Base-by-base conservation (phyloP, 1,140 invertebrate species). In the Hyles vespertilio region DNA sequence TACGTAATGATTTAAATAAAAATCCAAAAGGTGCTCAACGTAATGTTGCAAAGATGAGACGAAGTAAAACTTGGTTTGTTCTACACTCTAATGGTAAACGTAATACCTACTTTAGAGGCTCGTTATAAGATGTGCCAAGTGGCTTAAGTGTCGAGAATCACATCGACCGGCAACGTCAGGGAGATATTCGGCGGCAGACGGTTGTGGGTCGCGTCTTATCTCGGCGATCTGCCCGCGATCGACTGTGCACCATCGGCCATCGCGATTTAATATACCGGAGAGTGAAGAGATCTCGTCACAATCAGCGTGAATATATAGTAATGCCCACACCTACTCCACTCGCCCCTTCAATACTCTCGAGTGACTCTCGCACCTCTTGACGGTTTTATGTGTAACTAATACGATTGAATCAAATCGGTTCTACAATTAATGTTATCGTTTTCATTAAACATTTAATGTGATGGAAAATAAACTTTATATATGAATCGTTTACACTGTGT, bases 191-290 rank as follows among this genome's bases (percentile, higher is more conserved):
- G 59, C 49, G 48, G n/a, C 47, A 46, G 69, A 33, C 54, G 60
- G 51, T 45, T 50, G 63, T 58, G 40, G 62, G 59, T 57, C 74
- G 66, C 69, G 70, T 60, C 65, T 58, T 77, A 77, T 77, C 74
- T 68, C 72, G 65, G 51, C 70, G 74, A 77, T 77, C 74, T 71
- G 64, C 54, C 65, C 65, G 63, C 56, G 57, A 65, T 66, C 73
- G 65, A 69, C 62, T 61, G 63, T 45, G 50, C 56, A 48, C 56
- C 69, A 40, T 64, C 67, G 59, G 51, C 56, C 65, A 69, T 72
- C 69, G 62, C 46, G 65, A 72, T 75, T 64, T 69, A 68, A 71
- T 59, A 69, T 47, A 58, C 67, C 59, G 62, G 61, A 63, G 60
- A 73, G 61, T 63, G 63, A n/a, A 51, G 10, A 51, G 57, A 58